A percentile compares a stretch with the other conserved stretches of the same genome.
phyloP scores from a whole-genome alignment of 2,888 invertebrate species.

The Drosophila colorata region DNA sequence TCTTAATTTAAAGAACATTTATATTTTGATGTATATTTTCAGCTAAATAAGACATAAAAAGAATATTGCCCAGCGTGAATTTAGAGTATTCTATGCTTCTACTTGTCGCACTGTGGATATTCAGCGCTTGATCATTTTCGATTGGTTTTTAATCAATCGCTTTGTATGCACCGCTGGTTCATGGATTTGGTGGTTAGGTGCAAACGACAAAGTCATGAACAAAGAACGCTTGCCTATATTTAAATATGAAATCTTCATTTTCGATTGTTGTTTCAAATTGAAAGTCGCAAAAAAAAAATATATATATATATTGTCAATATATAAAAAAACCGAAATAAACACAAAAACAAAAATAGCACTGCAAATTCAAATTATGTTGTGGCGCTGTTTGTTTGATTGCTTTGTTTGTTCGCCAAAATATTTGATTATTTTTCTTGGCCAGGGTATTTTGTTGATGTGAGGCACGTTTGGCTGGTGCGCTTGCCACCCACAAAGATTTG shows the following conservation, averaged over 20 bases:
- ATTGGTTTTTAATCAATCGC: conserved; percentile 45
- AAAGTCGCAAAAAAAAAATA: conserved; percentile 38
- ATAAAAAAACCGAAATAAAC: conserved; percentile 1
- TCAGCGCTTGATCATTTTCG: conserved; percentile 22
- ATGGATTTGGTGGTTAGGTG: conserved; percentile 37
- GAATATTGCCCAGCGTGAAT: too few relatives aligned
- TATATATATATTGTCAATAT: too few relatives aligned
- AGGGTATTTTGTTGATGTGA: conserved; percentile 21
- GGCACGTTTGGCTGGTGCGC: conserved; percentile 40
- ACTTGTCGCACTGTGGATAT: neutral
- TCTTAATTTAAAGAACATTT: too few relatives aligned
- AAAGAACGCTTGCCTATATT: conserved; percentile 55
- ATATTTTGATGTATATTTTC: too few relatives aligned
- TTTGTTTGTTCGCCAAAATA: conserved; percentile 57
- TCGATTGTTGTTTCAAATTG: conserved; percentile 37
- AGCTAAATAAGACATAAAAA: too few relatives aligned
- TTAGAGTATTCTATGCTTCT: conserved; percentile 19
- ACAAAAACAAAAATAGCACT: conserved; percentile 9
- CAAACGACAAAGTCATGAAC: conserved; percentile 55
- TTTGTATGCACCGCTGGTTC: conserved; percentile 43
- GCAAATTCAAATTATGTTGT: conserved; percentile 51
- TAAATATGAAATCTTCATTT: conserved; percentile 38
- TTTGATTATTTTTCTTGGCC: neutral
- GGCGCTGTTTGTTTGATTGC: conserved; percentile 42
- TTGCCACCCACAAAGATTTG: conserved; percentile 55